Base-by-base conservation (phyloP, 2,797 vertebrate genomes). In the Clarias platycephalus region DNA sequence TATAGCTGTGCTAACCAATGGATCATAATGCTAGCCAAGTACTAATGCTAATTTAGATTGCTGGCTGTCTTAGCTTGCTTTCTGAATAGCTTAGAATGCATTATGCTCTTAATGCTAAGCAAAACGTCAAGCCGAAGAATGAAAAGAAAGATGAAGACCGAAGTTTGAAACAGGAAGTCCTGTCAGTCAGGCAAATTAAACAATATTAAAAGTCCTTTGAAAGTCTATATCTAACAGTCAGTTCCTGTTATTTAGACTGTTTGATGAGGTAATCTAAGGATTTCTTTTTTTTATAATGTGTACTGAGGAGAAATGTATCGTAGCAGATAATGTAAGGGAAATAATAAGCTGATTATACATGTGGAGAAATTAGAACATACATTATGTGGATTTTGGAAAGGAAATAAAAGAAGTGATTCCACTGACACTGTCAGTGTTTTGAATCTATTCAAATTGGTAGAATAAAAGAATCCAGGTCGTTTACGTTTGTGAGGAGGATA, bases 391-490 rank as follows among this genome's bases (percentile, higher is more conserved):
- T 66, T 66, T 22, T 6, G n/a, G 37, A 13, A 80, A 49, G 37
- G 78, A 66, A 49, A 80, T 80, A 80, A 80, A 66, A 2, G 15
- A 49, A 80, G 49, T 12, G 24, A 63, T 44, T 64, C 37, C 5
- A 40, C n/a, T 78, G 76, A n/a, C 13, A 40, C 31, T 2, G 37
- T 64, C n/a, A 10, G 8, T 66, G 78, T 28, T 80, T 80, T 49
- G n/a, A 49, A 80, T 80, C 40, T 80, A 49, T 80, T 80, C 60
- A 49, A 40, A 64, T 64, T 2, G 8, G 8, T 80, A 44, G 24
- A 79, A 81, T 55, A 20, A 40, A 7, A 58, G 49, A 40, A 70
- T 18, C 49, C 26, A n/a, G 75, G 57, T 62, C 76, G 26, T 63
- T 78, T 18, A 63, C 16, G 5, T 24, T 57, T 44, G 55, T 0